These are phyloP conservation scores for Vireo griseus DNA, from an alignment of 2,797 vertebrate species.

Conservation along the genomic window DNA sequence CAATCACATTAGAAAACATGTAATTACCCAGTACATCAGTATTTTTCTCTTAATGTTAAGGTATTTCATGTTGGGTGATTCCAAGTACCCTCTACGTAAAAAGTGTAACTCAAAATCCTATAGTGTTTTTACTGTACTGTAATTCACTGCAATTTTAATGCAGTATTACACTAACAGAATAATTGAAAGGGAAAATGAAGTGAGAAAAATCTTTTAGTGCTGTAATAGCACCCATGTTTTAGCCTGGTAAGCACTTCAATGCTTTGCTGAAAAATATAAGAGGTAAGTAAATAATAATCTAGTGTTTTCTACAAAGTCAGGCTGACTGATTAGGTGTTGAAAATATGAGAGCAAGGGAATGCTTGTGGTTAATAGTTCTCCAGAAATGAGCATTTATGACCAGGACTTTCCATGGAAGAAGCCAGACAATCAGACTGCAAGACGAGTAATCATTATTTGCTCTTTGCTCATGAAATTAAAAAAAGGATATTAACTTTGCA, in stretches of 20 bases:
- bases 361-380: background rate
- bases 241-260: background rate
- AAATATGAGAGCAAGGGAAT: slow-evolving; percentile 7
- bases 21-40: background rate
- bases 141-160: background rate
- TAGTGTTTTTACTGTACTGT: background rate
- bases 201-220: background rate
- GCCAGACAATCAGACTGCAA: slow-evolving; percentile 38
- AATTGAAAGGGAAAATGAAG: background rate
- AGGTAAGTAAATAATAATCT: slow-evolving; percentile 1
- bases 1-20: background rate
- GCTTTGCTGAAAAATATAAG: background rate
- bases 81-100: background rate
- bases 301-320: slow-evolving; percentile 29
- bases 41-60: background rate
- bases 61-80: background rate
- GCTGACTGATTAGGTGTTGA: slow-evolving; percentile 52
- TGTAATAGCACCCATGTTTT: background rate
- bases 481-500: background rate
- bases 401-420: slow-evolving; percentile 32
- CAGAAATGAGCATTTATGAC: background rate
- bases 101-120: background rate
- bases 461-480: background rate
- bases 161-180: background rate
- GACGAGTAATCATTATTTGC: background rate